A percentile compares a stretch with the other conserved stretches of the same genome.
Evolutionary conservation across 2,113 vertebrate genomes (phyloP).

Genomic region (Misgurnus mizolepis): DNA sequence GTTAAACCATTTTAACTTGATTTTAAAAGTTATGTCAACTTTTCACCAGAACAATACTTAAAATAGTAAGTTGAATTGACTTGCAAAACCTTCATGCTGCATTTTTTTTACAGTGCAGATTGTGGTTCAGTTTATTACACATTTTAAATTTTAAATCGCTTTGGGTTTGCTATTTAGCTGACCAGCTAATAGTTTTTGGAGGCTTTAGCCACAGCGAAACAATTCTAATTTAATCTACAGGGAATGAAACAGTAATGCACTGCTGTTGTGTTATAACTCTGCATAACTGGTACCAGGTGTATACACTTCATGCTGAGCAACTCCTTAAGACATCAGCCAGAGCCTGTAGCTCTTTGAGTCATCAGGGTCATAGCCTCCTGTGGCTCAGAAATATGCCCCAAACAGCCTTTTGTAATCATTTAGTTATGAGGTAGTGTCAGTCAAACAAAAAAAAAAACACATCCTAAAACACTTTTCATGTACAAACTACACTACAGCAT

Average conservation of each 20-base stretch:
- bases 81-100: no score
- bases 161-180: background rate
- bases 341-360: constrained; percentile 69
- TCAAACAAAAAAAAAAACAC: constrained; percentile 73
- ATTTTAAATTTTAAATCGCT: background rate
- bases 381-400: constrained; percentile 66
- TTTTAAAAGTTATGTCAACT: no score
- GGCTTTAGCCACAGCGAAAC: constrained; percentile 12
- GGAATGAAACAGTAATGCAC: constrained; percentile 19
- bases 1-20: no score
- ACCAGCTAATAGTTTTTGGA: background rate
- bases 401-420: constrained; percentile 75
- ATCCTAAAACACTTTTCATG: constrained; percentile 68
- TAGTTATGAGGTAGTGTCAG: constrained; percentile 73
- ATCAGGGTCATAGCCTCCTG: constrained; percentile 64
- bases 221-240: constrained; percentile 4
- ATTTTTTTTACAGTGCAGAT: no score
- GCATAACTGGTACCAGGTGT: constrained; percentile 43
- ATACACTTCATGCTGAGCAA: constrained; percentile 29
- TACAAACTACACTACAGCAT: constrained; percentile 63
- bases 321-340: constrained; percentile 46
- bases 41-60: no score
- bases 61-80: no score
- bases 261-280: constrained; percentile 19
- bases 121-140: background rate